phyloP scores from a whole-genome alignment of 1,140 invertebrate species.

The Xylocopa sonorina region DNA sequence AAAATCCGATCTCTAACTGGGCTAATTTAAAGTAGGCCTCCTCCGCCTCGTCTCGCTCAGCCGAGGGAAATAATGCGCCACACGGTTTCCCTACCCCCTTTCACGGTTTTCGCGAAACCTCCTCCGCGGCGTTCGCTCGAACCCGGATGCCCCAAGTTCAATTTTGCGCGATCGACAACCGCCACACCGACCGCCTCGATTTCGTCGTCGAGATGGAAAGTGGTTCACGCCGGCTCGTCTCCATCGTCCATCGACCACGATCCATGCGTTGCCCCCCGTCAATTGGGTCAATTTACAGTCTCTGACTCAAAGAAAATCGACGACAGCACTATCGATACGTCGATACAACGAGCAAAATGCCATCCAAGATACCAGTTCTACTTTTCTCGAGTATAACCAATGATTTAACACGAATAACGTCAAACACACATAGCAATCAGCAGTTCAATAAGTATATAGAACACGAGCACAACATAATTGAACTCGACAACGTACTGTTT shows the following conservation, averaged over 20 bases:
- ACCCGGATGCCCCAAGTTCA: background rate
- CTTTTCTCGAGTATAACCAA: background rate
- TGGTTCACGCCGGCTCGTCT: conserved; percentile 53
- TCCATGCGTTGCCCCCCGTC: background rate
- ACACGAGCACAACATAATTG: background rate
- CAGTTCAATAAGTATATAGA: no score
- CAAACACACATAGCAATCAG: no score
- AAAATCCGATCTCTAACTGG: conserved; percentile 74
- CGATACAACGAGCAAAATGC: background rate
- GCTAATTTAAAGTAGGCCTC: conserved; percentile 72
- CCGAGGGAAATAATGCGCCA: conserved; percentile 38
- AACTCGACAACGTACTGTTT: background rate
- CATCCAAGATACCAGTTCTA: no score
- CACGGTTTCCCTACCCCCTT: background rate
- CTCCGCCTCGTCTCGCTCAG: conserved; percentile 62
- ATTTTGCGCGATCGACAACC: background rate
- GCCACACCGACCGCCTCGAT: conserved; percentile 39
- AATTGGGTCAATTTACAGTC: background rate
- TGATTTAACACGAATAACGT: background rate
- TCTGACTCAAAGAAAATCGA: no score
- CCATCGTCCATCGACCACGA: background rate
- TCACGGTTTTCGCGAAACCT: background rate
- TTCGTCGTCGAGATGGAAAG: conserved; percentile 71
- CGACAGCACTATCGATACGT: background rate
- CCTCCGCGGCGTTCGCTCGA: background rate